phyloP scores from a whole-genome alignment of 2,797 vertebrate genomes.

The Phoxinus dragarum region DNA sequence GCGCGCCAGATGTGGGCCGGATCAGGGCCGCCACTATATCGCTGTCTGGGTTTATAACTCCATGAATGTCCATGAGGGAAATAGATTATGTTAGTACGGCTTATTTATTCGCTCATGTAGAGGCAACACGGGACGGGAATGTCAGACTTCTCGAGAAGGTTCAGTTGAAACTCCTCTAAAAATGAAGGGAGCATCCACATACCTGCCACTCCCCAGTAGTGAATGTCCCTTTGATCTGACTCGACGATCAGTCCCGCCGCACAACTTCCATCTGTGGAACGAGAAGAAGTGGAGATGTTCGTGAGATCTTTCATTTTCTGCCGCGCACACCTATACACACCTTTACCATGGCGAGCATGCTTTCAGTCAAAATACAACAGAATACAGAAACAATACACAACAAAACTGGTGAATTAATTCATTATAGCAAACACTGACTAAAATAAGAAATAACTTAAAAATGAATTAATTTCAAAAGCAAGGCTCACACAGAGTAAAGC shows the following conservation, averaged over 20 bases:
- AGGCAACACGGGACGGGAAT: background rate
- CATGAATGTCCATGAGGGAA: background rate
- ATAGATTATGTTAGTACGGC: background rate
- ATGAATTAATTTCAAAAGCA: too few species aligned
- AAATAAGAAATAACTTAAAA: too few species aligned
- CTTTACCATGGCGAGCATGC: background rate
- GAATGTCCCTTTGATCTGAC: slow-evolving; percentile 58
- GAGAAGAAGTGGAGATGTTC: slow-evolving; percentile 14
- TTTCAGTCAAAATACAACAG: too few species aligned
- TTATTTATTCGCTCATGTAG: background rate
- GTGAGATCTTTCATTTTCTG: slow-evolving; percentile 25
- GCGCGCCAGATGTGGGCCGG: too few species aligned
- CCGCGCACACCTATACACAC: background rate
- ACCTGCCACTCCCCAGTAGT: slow-evolving; percentile 51
- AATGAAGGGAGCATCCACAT: slow-evolving; percentile 7
- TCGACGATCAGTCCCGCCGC: slow-evolving; percentile 65
- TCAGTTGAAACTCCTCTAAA: background rate
- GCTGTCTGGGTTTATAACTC: background rate
- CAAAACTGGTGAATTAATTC: background rate
- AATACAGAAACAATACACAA: background rate
- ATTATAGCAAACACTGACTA: background rate
- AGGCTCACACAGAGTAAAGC: background rate
- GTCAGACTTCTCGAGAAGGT: background rate
- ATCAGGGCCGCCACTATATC: too few species aligned
- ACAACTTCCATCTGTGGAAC: slow-evolving; percentile 75